Conservation (phyloP, 2,113 vertebrate genomes). For the Ammospiza caudacuta region DNA sequence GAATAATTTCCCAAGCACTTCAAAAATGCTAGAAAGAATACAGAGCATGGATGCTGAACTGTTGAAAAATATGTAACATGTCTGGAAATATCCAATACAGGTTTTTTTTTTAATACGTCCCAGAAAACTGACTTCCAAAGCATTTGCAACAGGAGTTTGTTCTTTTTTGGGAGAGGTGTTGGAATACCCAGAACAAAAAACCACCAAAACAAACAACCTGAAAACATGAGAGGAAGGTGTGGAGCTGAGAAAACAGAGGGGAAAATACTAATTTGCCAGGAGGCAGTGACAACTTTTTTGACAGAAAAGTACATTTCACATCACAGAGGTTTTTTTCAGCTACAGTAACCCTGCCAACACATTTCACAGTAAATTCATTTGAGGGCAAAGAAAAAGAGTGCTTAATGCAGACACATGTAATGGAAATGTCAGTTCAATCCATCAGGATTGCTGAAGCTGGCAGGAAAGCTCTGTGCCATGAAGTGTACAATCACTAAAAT, state of each 20-base stretch:
- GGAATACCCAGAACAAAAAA: background rate
- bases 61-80: background rate
- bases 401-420: constrained; percentile 78
- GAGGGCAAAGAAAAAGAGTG: constrained; percentile 76
- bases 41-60: background rate
- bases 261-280: constrained; percentile 50
- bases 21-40: background rate
- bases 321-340: constrained; percentile 49
- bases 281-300: constrained; percentile 56
- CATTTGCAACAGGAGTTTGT: constrained; percentile 1
- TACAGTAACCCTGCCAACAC: constrained; percentile 76
- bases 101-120: background rate
- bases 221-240: constrained; percentile 23
- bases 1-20: background rate
- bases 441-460: constrained; percentile 71
- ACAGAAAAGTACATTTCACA: constrained; percentile 68
- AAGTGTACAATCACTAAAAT: constrained; percentile 50
- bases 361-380: constrained; percentile 79
- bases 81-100: background rate
- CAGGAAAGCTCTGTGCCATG: constrained; percentile 37
- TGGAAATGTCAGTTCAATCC: constrained; percentile 82
- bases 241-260: constrained; percentile 15
- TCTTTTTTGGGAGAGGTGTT: constrained; percentile 11
- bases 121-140: constrained; percentile 5
- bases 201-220: background rate